A percentile compares a stretch with the other conserved stretches of the same genome.
Conservation (phyloP, 2,797 vertebrate genomes). For the Syngnathus acus region DNA sequence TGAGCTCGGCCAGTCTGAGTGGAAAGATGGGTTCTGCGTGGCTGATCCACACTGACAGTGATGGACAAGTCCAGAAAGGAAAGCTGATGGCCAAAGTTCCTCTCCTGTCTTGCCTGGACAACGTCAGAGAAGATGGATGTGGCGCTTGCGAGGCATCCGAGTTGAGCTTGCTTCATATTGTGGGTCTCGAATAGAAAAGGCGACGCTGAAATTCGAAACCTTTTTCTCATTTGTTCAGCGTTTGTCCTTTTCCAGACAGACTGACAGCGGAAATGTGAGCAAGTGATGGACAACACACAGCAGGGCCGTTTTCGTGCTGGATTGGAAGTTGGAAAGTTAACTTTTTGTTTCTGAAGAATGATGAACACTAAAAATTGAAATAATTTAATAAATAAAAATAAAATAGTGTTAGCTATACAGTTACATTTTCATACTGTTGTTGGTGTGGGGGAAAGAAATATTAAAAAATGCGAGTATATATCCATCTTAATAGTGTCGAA, state of each 20-base stretch:
- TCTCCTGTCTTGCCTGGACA: slow-evolving; percentile 64
- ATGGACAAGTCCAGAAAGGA: slow-evolving; percentile 72
- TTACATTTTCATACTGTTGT: too few relatives aligned
- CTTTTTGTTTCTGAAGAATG: neutral
- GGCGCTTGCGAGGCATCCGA: slow-evolving; percentile 59
- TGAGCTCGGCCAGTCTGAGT: slow-evolving; percentile 58
- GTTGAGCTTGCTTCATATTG: slow-evolving; percentile 37
- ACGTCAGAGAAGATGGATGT: slow-evolving; percentile 69
- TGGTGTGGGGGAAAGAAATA: slow-evolving; percentile 12
- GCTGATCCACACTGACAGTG: slow-evolving; percentile 72
- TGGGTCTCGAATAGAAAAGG: slow-evolving; percentile 48
- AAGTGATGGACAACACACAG: neutral
- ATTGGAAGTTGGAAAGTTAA: neutral
- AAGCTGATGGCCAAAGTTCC: slow-evolving; percentile 67
- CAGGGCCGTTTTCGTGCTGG: neutral
- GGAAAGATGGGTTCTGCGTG: slow-evolving; percentile 70
- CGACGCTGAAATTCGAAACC: slow-evolving; percentile 46
- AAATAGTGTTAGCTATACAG: too few relatives aligned
- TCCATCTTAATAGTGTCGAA: neutral
- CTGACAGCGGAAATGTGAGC: slow-evolving; percentile 22
- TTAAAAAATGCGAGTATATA: neutral
- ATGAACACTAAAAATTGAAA: too few relatives aligned
- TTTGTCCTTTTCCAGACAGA: slow-evolving; percentile 13
- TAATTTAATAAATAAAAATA: too few relatives aligned
- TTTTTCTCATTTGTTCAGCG: slow-evolving; percentile 30